Evolutionary conservation across 2,113 vertebrate genomes (phyloP).

Genomic region (Isichthys henryi): DNA sequence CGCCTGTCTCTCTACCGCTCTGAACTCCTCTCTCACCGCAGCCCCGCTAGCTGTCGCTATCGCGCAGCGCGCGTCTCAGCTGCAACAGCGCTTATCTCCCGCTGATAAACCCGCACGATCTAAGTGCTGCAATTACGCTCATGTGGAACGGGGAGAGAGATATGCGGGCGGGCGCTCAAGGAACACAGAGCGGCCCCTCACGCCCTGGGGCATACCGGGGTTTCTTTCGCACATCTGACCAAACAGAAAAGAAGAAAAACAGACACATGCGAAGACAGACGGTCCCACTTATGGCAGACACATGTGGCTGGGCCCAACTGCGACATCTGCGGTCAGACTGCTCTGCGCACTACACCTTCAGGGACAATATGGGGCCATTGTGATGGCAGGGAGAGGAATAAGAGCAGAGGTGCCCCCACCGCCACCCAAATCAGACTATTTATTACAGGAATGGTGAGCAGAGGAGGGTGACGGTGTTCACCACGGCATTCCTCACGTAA

Average conservation of each 20-base stretch:
- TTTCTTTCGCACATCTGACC: constrained; percentile 48
- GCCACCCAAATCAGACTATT: constrained; percentile 18
- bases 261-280: constrained; percentile 6
- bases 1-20: constrained; percentile 47
- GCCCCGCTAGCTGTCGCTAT: constrained; percentile 54
- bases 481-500: constrained; percentile 3
- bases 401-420: constrained; percentile 40
- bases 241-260: constrained; percentile 36
- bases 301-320: constrained; percentile 13
- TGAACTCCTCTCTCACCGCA: constrained; percentile 39
- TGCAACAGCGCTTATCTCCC: constrained; percentile 56
- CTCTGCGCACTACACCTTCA: constrained; percentile 29
- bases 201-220: constrained; percentile 25
- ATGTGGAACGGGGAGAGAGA: constrained; percentile 46
- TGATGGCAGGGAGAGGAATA: constrained; percentile 7
- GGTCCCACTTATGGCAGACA: constrained; percentile 8
- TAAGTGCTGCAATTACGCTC: constrained; percentile 59
- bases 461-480: constrained; percentile 29
- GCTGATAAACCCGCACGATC: constrained; percentile 55
- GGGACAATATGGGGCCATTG: constrained; percentile 23
- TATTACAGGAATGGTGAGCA: constrained; percentile 43
- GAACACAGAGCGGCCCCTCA: constrained; percentile 37
- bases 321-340: constrained; percentile 6
- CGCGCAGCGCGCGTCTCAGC: constrained; percentile 46
- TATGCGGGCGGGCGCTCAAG: constrained; percentile 44